Evolutionary conservation across 2,113 vertebrate species (phyloP), one percentile per base, ranked within the genome.

Genomic region (Ciconia maguari): DNA sequence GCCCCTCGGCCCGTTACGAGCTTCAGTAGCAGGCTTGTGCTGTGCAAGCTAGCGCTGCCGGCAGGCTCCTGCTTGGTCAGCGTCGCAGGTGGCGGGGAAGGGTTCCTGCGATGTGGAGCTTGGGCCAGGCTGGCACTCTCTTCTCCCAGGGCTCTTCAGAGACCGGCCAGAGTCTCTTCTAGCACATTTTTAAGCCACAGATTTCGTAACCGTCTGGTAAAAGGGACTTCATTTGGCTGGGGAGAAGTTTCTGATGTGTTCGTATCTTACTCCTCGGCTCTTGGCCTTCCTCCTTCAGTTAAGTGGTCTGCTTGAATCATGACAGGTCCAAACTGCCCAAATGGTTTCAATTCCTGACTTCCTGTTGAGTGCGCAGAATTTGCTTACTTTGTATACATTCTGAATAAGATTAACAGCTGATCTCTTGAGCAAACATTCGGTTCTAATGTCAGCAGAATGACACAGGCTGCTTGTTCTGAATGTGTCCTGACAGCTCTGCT

Each of bases 331-430:
- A 86, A 72, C 74, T 66, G 44, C 79, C 55, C 82, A 77, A 89
- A 51, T 70, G 24, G 41, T 83, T 95, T 77, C 88, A 90, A 64
- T 78, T 88, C 68, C 51, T 32, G 54, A 42, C 51, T 95, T 94
- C 93, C 96, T 92, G 83, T 83, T 81, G 86, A 90, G 44, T 62
- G 44, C 3, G 10, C 55, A 60, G 83, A 81, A 84, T 94, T 93
- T 80, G 76, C 94, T 90, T 94, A 11, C 57, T 95, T 89, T 86
- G 79, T 93, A 27, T 89, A 83, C 46, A n/a, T 92, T 94, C 80
- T 70, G 80, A 93, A 1, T 72, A 70, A 93, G 92, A 83, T 83
- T 86, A 94, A 65, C 54, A 83, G 88, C 70, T 86, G 71, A 90
- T 88, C 79, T 90, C 71, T 95, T 95, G 88, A 94, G 80, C 90